phyloP scores from a whole-genome alignment of 2,888 invertebrate species.

The Ellobium chinense region DNA sequence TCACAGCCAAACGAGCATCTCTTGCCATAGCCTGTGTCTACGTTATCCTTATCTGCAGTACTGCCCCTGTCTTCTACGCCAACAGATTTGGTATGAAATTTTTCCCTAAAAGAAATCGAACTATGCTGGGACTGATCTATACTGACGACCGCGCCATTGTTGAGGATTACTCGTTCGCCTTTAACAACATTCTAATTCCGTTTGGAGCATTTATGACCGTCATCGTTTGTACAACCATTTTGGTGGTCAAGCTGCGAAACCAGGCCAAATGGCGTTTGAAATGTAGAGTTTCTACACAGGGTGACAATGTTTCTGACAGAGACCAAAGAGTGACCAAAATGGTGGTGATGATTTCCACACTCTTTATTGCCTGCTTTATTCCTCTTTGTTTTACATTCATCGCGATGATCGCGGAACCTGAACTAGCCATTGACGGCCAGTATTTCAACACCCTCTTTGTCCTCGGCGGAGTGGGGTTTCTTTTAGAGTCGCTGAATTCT shows the following conservation, averaged over 20 bases:
- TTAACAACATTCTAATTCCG: conserved; percentile 15
- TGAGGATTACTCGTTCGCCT: not conserved
- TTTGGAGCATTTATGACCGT: conserved; percentile 2
- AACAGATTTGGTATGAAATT: not conserved
- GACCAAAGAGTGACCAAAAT: conserved; percentile 1
- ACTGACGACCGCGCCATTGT: not conserved
- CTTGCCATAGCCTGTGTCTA: not conserved
- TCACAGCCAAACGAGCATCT: not conserved
- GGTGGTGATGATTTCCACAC: conserved; percentile 10
- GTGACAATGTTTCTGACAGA: not conserved
- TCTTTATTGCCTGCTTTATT: conserved; percentile 10
- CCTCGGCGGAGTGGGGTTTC: not conserved
- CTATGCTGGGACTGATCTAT: not conserved
- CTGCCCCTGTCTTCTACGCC: conserved; percentile 5
- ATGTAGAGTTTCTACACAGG: not conserved
- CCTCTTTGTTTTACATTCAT: not conserved
- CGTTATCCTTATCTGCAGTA: not conserved
- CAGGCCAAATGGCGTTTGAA: conserved; percentile 6
- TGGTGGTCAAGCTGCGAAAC: not conserved
- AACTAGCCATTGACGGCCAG: not conserved
- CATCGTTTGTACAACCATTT: not conserved
- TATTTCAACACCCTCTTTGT: conserved; percentile 7
- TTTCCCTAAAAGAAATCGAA: not conserved
- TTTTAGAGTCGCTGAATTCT: not conserved
- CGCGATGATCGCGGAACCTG: conserved; percentile 4